A percentile compares a stretch with the other conserved stretches of the same genome.
These are phyloP conservation scores for Platygyra sinensis DNA, from an alignment of 64 coral and sea anemone genomes.

Conservation along the genomic window DNA sequence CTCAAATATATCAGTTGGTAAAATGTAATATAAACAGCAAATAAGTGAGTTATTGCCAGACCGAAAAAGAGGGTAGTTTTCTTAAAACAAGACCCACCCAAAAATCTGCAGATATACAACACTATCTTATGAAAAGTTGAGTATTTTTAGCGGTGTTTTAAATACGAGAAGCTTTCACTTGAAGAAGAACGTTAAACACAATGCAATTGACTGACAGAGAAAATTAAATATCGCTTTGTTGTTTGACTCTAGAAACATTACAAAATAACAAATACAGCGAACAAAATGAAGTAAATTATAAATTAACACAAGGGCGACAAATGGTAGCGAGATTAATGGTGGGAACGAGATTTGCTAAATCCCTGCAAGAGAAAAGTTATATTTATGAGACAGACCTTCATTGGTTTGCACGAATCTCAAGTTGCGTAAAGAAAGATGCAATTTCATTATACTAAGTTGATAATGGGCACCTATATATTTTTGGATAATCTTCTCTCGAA, in stretches of 20 bases:
- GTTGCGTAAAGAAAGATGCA: neutral
- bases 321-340: neutral
- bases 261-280: conserved; percentile 2
- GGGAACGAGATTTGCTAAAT: neutral
- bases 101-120: neutral
- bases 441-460: conserved; percentile 27
- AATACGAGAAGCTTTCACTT: neutral
- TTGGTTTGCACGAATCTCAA: neutral
- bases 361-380: neutral
- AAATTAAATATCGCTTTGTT: conserved; percentile 54
- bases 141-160: neutral
- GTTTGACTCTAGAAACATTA: conserved; percentile 22
- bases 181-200: conserved; percentile 25
- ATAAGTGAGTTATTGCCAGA: neutral
- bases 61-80: neutral
- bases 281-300: conserved; percentile 44
- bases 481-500: conserved; percentile 47
- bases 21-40: neutral
- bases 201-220: conserved; percentile 28
- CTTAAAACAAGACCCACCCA: neutral
- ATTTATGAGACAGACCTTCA: neutral
- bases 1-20: neutral
- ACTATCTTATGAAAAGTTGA: neutral
- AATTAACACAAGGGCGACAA: conserved; percentile 41
- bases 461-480: conserved; percentile 38